A percentile compares a stretch with the other conserved stretches of the same genome.
These are phyloP conservation scores for Pyrocephalus nanus DNA, from an alignment of 2,797 vertebrate genomes.

Conservation along the genomic window DNA sequence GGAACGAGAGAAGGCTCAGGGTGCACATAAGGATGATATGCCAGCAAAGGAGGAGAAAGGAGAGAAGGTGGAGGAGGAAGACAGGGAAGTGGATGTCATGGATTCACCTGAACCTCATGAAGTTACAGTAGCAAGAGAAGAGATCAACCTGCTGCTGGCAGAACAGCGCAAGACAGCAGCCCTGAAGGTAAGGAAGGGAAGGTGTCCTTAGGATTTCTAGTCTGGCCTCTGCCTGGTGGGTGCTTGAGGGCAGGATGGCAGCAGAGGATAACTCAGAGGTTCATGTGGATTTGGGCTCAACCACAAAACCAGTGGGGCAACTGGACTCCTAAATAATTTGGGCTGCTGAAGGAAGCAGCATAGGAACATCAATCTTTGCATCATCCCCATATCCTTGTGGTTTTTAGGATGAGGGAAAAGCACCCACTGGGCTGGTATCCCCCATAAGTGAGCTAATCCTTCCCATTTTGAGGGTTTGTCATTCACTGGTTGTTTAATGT, in stretches of 20 bases:
- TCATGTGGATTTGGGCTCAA: not conserved
- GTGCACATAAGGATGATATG: not conserved
- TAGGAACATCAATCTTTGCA: not conserved
- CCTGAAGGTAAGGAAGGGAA: conserved; percentile 60
- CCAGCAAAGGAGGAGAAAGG: not conserved
- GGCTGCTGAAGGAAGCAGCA: not conserved
- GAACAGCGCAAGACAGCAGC: conserved; percentile 40
- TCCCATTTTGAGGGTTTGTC: not conserved
- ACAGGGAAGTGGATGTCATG: not conserved
- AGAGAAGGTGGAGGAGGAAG: not conserved
- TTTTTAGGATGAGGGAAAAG: not conserved
- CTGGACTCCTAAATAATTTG: not conserved
- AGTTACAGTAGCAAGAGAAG: conserved; percentile 62
- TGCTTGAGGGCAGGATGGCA: not conserved
- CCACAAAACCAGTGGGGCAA: not conserved
- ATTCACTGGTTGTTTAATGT: not conserved
- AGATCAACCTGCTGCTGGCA: conserved; percentile 61
- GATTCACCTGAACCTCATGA: conserved; percentile 49
- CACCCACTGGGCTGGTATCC: not conserved
- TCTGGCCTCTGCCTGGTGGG: not conserved
- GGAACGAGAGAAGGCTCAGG: conserved; percentile 61
- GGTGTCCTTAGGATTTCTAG: not conserved
- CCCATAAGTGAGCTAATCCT: not conserved
- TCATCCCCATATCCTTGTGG: not conserved
- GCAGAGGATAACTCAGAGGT: not conserved